These are phyloP conservation scores for Sturnira hondurensis DNA, from an alignment of 2,113 vertebrate genomes.

Conservation along the genomic window DNA sequence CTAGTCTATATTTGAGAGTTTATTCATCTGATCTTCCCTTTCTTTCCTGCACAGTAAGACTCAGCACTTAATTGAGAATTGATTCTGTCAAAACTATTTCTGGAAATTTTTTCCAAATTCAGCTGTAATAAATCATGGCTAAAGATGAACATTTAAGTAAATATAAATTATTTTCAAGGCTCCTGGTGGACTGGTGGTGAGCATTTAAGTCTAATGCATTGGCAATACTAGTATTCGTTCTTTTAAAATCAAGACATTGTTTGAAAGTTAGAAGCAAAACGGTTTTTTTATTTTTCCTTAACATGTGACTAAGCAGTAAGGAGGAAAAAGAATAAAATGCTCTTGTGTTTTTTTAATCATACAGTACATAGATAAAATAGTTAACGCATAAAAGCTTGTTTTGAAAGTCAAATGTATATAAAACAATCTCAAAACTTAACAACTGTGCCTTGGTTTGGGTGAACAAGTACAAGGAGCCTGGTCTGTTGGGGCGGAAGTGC, in stretches of 20 bases:
- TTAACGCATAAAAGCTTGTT: not conserved
- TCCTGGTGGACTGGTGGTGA: constrained; percentile 26
- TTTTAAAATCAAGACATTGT: constrained; percentile 3
- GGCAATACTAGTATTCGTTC: not conserved
- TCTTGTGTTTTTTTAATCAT: not conserved
- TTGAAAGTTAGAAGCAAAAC: constrained; percentile 43
- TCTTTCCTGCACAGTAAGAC: constrained; percentile 24
- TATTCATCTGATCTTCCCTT: not conserved
- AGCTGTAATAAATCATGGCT: constrained; percentile 42
- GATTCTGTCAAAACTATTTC: constrained; percentile 33
- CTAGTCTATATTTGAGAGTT: constrained; percentile 9
- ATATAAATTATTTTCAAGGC: constrained; percentile 30
- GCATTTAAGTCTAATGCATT: constrained; percentile 35
- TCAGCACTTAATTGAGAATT: constrained; percentile 44
- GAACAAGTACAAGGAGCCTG: not conserved
- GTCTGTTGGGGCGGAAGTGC: not conserved
- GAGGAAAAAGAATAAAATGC: not conserved
- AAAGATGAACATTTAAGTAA: constrained; percentile 43
- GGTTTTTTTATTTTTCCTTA: not conserved
- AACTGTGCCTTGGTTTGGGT: not conserved
- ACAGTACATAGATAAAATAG: constrained; percentile 25
- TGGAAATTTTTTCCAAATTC: constrained; percentile 34
- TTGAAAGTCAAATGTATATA: constrained; percentile 8
- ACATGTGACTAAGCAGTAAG: constrained; percentile 2
- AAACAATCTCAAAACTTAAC: not conserved